Evolutionary conservation across 64 coral and sea anemone species (phyloP).

Genomic region (Catalaphyllia jardinei): DNA sequence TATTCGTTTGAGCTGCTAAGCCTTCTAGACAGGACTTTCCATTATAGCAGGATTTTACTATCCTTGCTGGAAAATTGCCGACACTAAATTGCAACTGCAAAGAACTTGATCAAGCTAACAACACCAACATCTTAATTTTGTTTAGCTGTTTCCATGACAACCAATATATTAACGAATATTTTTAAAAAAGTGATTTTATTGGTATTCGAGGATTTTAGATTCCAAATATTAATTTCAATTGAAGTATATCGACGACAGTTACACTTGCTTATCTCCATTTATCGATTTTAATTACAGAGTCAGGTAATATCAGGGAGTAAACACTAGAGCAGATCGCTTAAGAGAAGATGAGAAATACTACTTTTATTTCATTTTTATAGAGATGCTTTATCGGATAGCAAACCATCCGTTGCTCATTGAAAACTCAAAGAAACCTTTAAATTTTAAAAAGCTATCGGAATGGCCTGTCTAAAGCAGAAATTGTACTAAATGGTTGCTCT

Average conservation of each 20-base stretch:
- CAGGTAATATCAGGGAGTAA: not conserved
- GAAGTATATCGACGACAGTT: not conserved
- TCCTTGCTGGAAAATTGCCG: no score
- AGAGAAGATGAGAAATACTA: no score
- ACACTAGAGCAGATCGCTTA: no score
- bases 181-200: not conserved
- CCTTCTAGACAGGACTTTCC: not conserved
- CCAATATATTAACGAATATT: not conserved
- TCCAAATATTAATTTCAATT: not conserved
- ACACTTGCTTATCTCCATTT: conserved; percentile 3
- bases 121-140: not conserved
- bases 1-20: not conserved
- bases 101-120: no score
- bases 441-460: no score
- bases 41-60: not conserved
- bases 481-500: no score
- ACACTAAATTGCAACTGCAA: no score
- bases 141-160: conserved; percentile 30
- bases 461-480: no score
- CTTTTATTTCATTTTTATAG: no score
- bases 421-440: no score
- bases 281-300: not conserved
- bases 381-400: no score
- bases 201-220: not conserved
- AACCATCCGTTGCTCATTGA: no score